Percentiles rank a stretch among this genome's conserved stretches.
Conservation (phyloP, 2,113 vertebrate genomes). For the Cariama cristata region DNA sequence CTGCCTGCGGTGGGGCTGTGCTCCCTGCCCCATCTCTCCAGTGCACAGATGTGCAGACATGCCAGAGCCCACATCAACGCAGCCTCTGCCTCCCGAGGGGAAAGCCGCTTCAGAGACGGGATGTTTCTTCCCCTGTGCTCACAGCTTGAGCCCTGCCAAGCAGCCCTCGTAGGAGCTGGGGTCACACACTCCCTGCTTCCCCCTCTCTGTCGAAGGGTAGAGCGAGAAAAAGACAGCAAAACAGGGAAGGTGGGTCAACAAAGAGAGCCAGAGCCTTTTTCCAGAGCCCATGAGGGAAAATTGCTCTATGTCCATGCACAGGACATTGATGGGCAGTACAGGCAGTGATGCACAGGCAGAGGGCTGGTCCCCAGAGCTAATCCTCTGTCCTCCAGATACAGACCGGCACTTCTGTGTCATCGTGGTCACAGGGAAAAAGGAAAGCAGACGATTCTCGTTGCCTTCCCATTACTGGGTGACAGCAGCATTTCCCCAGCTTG, state of each 20-base stretch:
- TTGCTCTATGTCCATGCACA: accelerated
- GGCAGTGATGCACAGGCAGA: background rate
- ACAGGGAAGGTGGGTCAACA: background rate
- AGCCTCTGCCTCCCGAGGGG: background rate
- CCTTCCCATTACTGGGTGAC: background rate
- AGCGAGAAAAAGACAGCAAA: background rate
- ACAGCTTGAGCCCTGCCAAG: accelerated
- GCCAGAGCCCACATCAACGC: background rate
- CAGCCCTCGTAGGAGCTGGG: background rate
- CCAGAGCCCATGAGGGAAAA: background rate
- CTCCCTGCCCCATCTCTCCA: accelerated
- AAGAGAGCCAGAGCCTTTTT: background rate
- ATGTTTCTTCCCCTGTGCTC: background rate
- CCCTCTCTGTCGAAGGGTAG: background rate
- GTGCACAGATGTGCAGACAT: background rate
- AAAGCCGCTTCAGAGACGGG: background rate
- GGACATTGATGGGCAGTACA: accelerated
- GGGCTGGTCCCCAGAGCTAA: background rate
- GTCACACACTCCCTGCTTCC: background rate
- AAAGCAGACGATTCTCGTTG: background rate
- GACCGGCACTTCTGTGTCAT: background rate
- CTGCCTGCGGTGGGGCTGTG: background rate
- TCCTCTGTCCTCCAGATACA: background rate
- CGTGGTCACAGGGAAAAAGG: background rate
- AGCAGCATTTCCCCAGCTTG: background rate